Conservation (phyloP, 2,113 vertebrate species). For the Sterrhoptilus dennistouni region DNA sequence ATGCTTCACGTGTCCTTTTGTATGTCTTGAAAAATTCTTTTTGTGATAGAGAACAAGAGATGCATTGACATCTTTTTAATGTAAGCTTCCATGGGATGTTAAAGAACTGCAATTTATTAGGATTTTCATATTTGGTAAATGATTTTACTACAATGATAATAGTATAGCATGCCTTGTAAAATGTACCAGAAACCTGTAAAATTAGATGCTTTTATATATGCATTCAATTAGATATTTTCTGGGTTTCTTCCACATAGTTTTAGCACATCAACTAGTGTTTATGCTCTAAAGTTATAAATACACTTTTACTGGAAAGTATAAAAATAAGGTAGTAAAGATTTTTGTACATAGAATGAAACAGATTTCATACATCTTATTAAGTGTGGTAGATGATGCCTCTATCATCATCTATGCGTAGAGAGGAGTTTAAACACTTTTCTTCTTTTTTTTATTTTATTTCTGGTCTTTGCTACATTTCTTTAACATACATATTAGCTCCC, state of each 20-base stretch:
- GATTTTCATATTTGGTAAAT: not conserved
- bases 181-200: not conserved
- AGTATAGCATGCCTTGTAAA: not conserved
- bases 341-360: not conserved
- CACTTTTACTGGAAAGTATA: not conserved
- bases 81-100: not conserved
- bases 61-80: not conserved
- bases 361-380: not conserved
- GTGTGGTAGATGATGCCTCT: not conserved
- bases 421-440: not conserved
- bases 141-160: not conserved
- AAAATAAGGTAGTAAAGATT: not conserved
- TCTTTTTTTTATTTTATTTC: not conserved
- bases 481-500: not conserved
- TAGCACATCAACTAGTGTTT: not conserved
- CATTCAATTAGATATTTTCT: not conserved
- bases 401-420: not conserved
- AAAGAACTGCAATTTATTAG: not conserved
- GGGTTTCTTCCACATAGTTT: not conserved
- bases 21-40: not conserved
- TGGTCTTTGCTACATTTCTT: not conserved
- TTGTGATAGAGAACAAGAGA: not conserved
- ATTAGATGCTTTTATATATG: not conserved
- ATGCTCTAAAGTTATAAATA: not conserved
- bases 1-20: not conserved